phyloP scores from a whole-genome alignment of 1,140 invertebrate genomes.

The Atta cephalotes region DNA sequence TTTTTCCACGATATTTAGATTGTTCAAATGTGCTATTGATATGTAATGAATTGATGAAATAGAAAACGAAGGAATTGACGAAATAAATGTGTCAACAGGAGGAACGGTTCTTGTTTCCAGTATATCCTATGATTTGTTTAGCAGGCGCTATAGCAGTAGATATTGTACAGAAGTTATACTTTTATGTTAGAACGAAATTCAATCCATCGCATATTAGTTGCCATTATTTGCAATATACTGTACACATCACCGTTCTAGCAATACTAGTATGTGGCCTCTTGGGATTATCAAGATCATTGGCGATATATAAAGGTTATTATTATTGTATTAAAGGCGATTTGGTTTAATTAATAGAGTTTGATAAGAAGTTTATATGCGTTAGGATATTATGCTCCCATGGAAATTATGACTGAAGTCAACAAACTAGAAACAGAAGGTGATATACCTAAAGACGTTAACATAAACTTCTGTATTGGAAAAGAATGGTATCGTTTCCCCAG shows the following conservation, averaged over 20 bases:
- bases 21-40: slow-evolving; percentile 3
- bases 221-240: slow-evolving; percentile 93
- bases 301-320: slow-evolving; percentile 84
- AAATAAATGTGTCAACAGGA: slow-evolving; percentile 86
- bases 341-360: slow-evolving; percentile 35
- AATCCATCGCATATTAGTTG: slow-evolving; percentile 83
- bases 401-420: slow-evolving; percentile 94
- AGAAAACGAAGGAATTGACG: slow-evolving; percentile 4
- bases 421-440: slow-evolving; percentile 88
- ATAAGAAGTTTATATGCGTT: slow-evolving; percentile 38
- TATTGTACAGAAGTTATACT: slow-evolving; percentile 92
- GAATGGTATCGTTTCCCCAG: slow-evolving; percentile 99
- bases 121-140: slow-evolving; percentile 97
- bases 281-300: slow-evolving; percentile 83
- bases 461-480: slow-evolving; percentile 98
- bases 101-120: slow-evolving; percentile 97
- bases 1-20: background rate
- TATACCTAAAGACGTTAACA: slow-evolving; percentile 87
- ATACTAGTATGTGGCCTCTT: slow-evolving; percentile 86
- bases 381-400: slow-evolving; percentile 97
- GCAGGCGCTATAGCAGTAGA: slow-evolving; percentile 94
- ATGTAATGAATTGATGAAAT: background rate
- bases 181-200: slow-evolving; percentile 87
- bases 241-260: slow-evolving; percentile 89
- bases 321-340: background rate